A percentile compares a stretch with the other conserved stretches of the same genome.
These are phyloP conservation scores for Echinarachnius parma DNA, from an alignment of 53 echinoderm and acorn worm species.

Conservation along the genomic window DNA sequence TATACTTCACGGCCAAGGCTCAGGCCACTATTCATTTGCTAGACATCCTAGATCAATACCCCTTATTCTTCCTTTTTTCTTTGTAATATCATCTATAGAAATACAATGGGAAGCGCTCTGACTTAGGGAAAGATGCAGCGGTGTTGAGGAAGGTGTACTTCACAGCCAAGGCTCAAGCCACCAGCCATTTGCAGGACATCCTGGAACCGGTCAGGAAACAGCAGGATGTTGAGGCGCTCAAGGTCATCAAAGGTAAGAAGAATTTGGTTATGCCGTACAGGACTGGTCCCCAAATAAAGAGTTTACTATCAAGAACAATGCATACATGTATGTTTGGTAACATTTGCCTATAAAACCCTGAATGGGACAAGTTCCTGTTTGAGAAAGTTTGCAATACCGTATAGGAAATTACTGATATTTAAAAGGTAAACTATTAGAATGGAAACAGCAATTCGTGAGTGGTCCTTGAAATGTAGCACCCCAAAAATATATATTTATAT, in stretches of 20 bases:
- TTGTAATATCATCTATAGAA: slow-evolving; percentile 64
- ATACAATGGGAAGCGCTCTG: slow-evolving; percentile 94
- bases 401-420: too few species aligned
- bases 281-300: too few species aligned
- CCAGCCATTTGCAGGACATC: slow-evolving; percentile 86
- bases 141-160: slow-evolving; percentile 75
- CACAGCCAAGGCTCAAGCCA: slow-evolving; percentile 65
- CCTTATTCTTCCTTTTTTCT: too few species aligned
- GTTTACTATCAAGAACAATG: too few species aligned
- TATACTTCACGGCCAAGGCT: slow-evolving; percentile 68
- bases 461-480: not conserved
- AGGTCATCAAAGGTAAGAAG: slow-evolving; percentile 31
- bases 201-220: slow-evolving; percentile 52
- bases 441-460: too few species aligned
- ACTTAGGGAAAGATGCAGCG: slow-evolving; percentile 72
- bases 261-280: too few species aligned
- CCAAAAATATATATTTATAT: not conserved
- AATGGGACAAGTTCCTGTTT: too few species aligned
- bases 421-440: too few species aligned
- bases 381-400: too few species aligned
- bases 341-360: too few species aligned
- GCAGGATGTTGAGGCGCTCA: slow-evolving; percentile 22
- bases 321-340: too few species aligned
- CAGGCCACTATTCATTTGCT: slow-evolving; percentile 75
- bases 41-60: too few species aligned